Percentiles rank a stretch among this genome's conserved stretches.
These are phyloP conservation scores for Panagrolaimus sp. DNA, from an alignment of 1,140 invertebrate genomes.

Conservation along the genomic window DNA sequence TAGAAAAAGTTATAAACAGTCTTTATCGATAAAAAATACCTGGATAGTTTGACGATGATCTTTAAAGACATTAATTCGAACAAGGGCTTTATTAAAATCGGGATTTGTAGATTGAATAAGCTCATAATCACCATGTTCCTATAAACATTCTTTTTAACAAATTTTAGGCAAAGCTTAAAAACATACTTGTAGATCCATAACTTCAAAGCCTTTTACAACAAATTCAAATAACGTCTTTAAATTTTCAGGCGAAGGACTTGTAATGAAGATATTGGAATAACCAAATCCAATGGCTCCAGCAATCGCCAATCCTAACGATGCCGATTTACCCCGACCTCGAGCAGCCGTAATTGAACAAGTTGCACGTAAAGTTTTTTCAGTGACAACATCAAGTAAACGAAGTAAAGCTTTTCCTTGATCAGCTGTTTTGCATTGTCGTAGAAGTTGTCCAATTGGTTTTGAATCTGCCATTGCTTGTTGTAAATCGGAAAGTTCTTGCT, in stretches of 20 bases:
- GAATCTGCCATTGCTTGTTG: constrained; percentile 77
- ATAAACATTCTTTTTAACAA: no score
- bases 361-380: constrained; percentile 80
- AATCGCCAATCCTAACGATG: constrained; percentile 81
- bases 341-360: constrained; percentile 92
- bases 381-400: constrained; percentile 88
- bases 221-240: constrained; percentile 96
- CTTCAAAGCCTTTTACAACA: constrained; percentile 90
- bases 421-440: constrained; percentile 82
- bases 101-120: constrained; percentile 81
- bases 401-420: constrained; percentile 86
- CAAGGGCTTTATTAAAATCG: constrained; percentile 91
- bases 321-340: constrained; percentile 93
- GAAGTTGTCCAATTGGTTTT: constrained; percentile 80
- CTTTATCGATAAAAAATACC: no score
- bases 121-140: constrained; percentile 88
- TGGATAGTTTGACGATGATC: constrained; percentile 91
- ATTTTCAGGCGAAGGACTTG: constrained; percentile 95
- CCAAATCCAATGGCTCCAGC: constrained; percentile 68
- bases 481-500: constrained; percentile 67
- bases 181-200: constrained; percentile 72
- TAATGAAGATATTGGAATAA: constrained; percentile 98
- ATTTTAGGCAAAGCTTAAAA: no score
- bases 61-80: constrained; percentile 79
- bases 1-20: no score